Percentiles rank a stretch among this genome's conserved stretches.
These are phyloP conservation scores for Leucoraja erinaceus DNA, from an alignment of 2,113 vertebrate species.

Conservation along the genomic window DNA sequence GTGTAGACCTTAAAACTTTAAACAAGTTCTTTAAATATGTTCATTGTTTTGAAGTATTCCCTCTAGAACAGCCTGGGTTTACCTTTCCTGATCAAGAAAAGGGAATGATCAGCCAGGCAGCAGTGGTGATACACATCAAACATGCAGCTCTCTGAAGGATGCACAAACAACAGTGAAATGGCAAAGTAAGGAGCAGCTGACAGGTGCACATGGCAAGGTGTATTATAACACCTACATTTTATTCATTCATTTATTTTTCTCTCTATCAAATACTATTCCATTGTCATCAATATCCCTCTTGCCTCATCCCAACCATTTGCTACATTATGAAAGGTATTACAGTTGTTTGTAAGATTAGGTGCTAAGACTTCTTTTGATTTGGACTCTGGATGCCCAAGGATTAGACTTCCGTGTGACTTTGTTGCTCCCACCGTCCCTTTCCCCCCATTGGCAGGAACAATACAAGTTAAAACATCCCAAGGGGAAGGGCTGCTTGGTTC, in stretches of 20 bases:
- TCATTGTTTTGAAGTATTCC: not conserved
- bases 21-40: not conserved
- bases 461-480: not conserved
- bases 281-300: not conserved
- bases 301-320: not conserved
- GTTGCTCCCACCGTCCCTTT: no score
- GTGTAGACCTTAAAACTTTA: slow-evolving; percentile 10
- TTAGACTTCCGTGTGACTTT: no score
- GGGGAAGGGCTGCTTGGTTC: not conserved
- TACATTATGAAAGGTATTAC: not conserved
- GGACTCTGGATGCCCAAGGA: no score
- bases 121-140: not conserved
- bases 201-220: not conserved
- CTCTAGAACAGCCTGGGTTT: not conserved
- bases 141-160: not conserved
- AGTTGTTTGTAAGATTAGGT: no score
- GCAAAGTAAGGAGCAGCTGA: not conserved
- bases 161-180: not conserved
- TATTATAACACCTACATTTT: not conserved
- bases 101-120: not conserved
- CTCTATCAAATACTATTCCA: not conserved
- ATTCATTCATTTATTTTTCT: not conserved
- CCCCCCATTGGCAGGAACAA: no score
- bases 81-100: no score
- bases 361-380: no score